phyloP scores from a whole-genome alignment of 2,113 vertebrate genomes.

The Microcebus lehilahytsara region DNA sequence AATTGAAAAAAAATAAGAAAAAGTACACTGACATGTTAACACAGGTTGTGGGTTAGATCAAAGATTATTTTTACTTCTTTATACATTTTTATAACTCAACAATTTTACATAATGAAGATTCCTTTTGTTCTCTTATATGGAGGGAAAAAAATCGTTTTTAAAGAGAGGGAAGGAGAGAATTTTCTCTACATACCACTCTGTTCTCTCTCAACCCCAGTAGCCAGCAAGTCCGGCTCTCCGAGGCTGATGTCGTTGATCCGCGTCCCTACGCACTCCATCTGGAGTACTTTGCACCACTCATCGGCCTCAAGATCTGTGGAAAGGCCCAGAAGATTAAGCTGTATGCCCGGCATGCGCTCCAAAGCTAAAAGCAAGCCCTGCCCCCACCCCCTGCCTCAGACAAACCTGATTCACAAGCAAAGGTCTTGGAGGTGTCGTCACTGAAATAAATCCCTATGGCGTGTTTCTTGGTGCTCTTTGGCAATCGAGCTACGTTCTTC shows the following conservation, averaged over 20 bases:
- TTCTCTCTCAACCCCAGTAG: slow-evolving; percentile 88
- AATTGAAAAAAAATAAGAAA: background rate
- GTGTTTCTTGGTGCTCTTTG: slow-evolving; percentile 88
- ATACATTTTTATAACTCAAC: background rate
- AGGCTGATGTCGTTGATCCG: slow-evolving; percentile 86
- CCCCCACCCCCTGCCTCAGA: background rate
- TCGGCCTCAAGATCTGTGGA: slow-evolving; percentile 88
- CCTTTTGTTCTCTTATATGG: fast-evolving
- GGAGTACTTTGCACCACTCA: slow-evolving; percentile 90
- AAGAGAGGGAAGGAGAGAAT: background rate
- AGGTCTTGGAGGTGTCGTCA: slow-evolving; percentile 88
- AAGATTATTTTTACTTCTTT: background rate
- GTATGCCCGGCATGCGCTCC: background rate
- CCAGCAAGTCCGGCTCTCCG: slow-evolving; percentile 89
- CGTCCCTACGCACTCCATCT: slow-evolving; percentile 87
- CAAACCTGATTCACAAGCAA: slow-evolving; percentile 91
- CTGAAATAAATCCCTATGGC: slow-evolving; percentile 86
- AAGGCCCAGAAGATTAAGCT: slow-evolving; percentile 70
- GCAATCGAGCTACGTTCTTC: slow-evolving; percentile 83
- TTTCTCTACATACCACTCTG: slow-evolving; percentile 87
- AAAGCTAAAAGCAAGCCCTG: background rate
- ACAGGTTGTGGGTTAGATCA: background rate
- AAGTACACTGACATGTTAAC: background rate
- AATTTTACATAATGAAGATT: background rate
- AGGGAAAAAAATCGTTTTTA: background rate